Evolutionary conservation across 2,888 invertebrate genomes (phyloP).

Genomic region (Stramonita haemastoma): DNA sequence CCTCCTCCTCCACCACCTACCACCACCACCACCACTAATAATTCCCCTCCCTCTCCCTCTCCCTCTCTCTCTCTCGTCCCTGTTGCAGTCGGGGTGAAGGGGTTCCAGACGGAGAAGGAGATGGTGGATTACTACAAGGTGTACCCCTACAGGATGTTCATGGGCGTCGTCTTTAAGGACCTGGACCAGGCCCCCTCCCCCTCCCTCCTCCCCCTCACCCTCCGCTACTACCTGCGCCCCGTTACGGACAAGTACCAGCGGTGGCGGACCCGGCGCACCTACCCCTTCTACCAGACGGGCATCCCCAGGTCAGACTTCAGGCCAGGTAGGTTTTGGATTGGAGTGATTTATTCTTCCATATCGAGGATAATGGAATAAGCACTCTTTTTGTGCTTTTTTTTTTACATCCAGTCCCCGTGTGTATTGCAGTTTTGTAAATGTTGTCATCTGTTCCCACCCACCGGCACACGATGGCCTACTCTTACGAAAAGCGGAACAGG

Average conservation of each 20-base stretch:
- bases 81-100: constrained; percentile 49
- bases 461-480: no score
- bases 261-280: constrained; percentile 55
- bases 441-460: no score
- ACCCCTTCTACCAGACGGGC: constrained; percentile 53
- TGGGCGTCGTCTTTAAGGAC: constrained; percentile 52
- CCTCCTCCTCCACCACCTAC: no score
- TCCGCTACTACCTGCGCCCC: constrained; percentile 56
- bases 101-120: constrained; percentile 73
- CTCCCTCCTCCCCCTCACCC: constrained; percentile 46
- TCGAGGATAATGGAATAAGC: no score
- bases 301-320: constrained; percentile 38
- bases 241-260: constrained; percentile 36
- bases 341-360: no score
- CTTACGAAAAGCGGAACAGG: no score
- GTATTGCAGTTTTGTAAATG: no score
- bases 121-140: constrained; percentile 63
- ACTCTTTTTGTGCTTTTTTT: no score
- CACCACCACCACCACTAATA: no score
- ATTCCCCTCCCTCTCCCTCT: no score
- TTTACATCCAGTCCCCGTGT: no score
- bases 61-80: no score
- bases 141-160: constrained; percentile 35
- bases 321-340: background rate
- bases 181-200: constrained; percentile 25